These are phyloP conservation scores for Lepilemur ruficaudatus DNA, from an alignment of 2,797 vertebrate genomes.

Conservation along the genomic window DNA sequence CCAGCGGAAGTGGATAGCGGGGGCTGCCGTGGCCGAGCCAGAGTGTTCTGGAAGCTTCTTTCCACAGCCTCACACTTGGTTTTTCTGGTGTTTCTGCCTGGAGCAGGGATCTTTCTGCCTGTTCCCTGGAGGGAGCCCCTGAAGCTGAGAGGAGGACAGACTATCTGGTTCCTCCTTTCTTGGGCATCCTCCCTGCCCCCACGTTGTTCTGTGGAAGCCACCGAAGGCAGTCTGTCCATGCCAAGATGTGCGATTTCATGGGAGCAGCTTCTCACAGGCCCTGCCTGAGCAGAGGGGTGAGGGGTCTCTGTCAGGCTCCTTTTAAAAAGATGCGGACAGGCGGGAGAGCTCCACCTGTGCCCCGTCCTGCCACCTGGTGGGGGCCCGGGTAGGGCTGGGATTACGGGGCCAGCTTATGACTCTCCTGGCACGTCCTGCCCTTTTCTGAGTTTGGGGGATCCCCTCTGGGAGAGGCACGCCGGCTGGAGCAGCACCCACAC, in stretches of 20 bases:
- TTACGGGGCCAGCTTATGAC: too few relatives aligned
- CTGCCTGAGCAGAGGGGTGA: neutral
- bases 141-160: rapidly evolving
- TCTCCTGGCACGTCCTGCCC: neutral
- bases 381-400: neutral
- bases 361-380: neutral
- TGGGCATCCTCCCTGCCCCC: neutral
- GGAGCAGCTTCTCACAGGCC: neutral
- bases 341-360: neutral
- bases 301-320: neutral
- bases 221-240: neutral
- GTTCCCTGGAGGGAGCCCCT: neutral
- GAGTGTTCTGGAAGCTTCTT: neutral
- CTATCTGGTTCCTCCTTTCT: neutral
- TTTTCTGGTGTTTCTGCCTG: neutral
- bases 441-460: neutral
- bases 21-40: neutral
- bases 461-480: neutral
- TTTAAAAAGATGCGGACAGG: neutral
- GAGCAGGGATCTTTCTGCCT: neutral
- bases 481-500: neutral
- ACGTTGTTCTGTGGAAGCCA: neutral
- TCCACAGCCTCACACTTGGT: neutral
- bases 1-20: rapidly evolving
- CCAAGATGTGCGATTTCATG: neutral